These are phyloP conservation scores for Ophioninae sp. DNA, from an alignment of 2,888 invertebrate species.

Conservation along the genomic window DNA sequence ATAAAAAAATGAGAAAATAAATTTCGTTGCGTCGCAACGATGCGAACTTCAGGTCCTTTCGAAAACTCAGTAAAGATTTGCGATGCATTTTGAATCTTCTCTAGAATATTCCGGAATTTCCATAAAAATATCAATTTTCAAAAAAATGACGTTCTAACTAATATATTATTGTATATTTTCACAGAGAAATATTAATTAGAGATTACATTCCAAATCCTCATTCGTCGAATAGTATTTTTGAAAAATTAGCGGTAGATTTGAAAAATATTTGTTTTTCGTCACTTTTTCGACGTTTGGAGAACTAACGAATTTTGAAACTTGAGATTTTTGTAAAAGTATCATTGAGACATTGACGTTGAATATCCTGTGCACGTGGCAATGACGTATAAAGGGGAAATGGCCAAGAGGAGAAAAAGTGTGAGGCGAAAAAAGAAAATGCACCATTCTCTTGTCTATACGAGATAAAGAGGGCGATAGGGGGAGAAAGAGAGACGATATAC, in stretches of 20 bases:
- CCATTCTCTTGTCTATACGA: constrained; percentile 10
- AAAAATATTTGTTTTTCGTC: background rate
- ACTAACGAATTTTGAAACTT: background rate
- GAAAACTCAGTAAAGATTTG: background rate
- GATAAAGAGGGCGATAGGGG: constrained; percentile 29
- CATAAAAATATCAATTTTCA: background rate
- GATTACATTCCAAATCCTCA: background rate
- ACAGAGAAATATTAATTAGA: background rate
- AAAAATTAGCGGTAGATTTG: background rate
- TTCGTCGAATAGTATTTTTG: background rate
- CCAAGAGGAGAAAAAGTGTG: constrained; percentile 29
- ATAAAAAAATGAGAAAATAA: too few relatives aligned
- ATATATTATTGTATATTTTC: background rate
- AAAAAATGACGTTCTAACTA: background rate
- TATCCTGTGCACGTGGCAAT: background rate
- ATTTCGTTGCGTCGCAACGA: too few relatives aligned
- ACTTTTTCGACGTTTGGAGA: background rate
- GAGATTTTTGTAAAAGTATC: background rate
- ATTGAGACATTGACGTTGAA: background rate
- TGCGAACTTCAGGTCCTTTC: too few relatives aligned
- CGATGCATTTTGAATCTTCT: background rate
- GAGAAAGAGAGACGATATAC: constrained; percentile 31
- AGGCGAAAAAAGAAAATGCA: constrained; percentile 38
- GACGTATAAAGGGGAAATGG: constrained; percentile 16
- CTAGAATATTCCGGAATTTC: too few relatives aligned